Evolutionary conservation across 1,140 invertebrate species (phyloP).

Genomic region (Euura lappo): DNA sequence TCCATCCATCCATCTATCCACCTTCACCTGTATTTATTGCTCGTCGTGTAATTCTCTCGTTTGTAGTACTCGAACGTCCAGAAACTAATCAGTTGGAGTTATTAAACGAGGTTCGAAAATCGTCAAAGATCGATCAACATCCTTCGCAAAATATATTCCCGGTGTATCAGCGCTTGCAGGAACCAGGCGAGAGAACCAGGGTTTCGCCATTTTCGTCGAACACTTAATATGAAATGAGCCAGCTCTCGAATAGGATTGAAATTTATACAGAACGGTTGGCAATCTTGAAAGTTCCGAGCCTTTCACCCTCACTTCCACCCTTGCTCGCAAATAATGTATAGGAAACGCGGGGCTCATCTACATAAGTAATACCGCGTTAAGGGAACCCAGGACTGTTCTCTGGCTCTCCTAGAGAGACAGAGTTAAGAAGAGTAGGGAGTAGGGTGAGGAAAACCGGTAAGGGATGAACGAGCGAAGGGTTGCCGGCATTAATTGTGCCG

Average conservation of each 20-base stretch:
- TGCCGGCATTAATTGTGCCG: slow-evolving; percentile 55
- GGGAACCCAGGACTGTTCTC: slow-evolving; percentile 38
- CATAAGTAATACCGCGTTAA: slow-evolving; percentile 61
- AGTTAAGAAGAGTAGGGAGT: slow-evolving; percentile 29
- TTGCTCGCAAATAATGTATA: slow-evolving; percentile 58
- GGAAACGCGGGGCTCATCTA: slow-evolving; percentile 58
- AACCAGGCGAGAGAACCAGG: slow-evolving; percentile 1
- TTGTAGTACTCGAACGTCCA: too few species aligned
- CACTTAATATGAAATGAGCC: slow-evolving; percentile 7
- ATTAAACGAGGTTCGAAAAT: too few species aligned
- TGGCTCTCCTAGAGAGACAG: neutral
- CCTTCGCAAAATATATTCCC: too few species aligned
- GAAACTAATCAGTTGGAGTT: too few species aligned
- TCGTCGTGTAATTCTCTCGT: too few species aligned
- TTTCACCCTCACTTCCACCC: slow-evolving; percentile 36
- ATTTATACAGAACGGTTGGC: slow-evolving; percentile 35
- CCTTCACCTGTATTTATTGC: too few species aligned
- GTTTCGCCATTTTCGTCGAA: slow-evolving; percentile 25
- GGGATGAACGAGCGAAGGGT: slow-evolving; percentile 40
- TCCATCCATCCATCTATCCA: neutral
- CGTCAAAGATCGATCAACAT: too few species aligned
- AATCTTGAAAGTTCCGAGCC: slow-evolving; percentile 56
- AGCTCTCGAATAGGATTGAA: slow-evolving; percentile 16
- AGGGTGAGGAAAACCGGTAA: slow-evolving; percentile 19
- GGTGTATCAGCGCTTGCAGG: too few species aligned